phyloP scores from a whole-genome alignment of 2,888 invertebrate genomes.

The Andrena bicolor region DNA sequence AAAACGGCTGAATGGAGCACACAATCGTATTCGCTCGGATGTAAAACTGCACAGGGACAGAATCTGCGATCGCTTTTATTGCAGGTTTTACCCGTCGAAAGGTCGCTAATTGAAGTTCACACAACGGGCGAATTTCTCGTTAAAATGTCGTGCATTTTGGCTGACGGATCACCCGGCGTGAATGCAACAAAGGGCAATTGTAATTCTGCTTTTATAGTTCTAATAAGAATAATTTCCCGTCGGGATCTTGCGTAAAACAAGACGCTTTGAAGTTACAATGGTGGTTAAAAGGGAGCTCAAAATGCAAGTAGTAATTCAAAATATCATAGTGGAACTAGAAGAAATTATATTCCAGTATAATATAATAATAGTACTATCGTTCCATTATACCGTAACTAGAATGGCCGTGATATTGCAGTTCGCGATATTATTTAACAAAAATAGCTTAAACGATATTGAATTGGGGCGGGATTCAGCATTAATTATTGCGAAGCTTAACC shows the following conservation, averaged over 20 bases:
- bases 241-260: background rate
- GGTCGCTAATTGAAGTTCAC: slow-evolving; percentile 71
- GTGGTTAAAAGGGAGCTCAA: background rate
- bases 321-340: background rate
- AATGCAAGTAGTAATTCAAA: background rate
- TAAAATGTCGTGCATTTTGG: slow-evolving; percentile 56
- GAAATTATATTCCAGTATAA: background rate
- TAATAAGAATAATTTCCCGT: background rate
- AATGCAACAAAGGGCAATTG: slow-evolving; percentile 8
- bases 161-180: slow-evolving; percentile 3
- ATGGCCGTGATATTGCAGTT: too few species aligned
- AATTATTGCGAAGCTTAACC: too few species aligned
- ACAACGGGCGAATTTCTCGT: slow-evolving; percentile 57
- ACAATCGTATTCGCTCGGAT: slow-evolving; percentile 62
- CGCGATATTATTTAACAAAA: too few species aligned
- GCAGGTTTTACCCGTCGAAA: slow-evolving; percentile 64
- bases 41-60: slow-evolving; percentile 63
- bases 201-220: background rate
- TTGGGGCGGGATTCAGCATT: too few species aligned
- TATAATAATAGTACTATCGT: too few species aligned
- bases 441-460: too few species aligned
- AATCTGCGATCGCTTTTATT: slow-evolving; percentile 69
- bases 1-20: slow-evolving; percentile 60
- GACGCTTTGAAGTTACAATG: background rate
- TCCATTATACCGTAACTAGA: too few species aligned